These are phyloP conservation scores for Argyrosomus regius DNA, from an alignment of 2,797 vertebrate genomes.

Conservation along the genomic window DNA sequence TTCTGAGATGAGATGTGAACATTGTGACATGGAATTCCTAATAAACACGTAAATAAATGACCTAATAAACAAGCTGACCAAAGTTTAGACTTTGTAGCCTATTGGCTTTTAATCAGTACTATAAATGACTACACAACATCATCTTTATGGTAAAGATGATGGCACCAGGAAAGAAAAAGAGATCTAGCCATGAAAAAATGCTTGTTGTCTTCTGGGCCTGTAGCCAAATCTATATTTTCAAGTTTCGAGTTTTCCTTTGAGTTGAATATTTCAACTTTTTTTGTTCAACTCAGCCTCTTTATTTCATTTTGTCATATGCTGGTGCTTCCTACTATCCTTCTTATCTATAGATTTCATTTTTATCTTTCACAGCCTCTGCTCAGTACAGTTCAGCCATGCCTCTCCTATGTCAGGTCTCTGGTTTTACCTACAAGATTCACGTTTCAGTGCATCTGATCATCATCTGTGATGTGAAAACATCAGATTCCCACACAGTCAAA, in stretches of 20 bases:
- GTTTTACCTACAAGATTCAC: background rate
- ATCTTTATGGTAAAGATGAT: background rate
- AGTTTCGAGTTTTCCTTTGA: background rate
- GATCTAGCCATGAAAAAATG: background rate
- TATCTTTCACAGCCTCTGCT: background rate
- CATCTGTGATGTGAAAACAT: background rate
- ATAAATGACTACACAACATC: background rate
- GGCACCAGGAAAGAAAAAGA: background rate
- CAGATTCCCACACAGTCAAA: background rate
- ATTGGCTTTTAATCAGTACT: too few species aligned
- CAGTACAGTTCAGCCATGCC: background rate
- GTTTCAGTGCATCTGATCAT: background rate
- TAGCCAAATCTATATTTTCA: background rate
- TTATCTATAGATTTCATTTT: background rate
- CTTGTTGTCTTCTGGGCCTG: background rate
- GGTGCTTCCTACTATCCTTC: background rate
- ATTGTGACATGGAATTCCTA: background rate
- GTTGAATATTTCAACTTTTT: background rate
- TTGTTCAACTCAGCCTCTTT: background rate
- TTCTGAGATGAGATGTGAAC: background rate
- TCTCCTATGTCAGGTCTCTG: background rate
- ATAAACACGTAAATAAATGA: too few species aligned
- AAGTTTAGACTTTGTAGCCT: background rate
- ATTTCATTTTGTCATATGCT: background rate
- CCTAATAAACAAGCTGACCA: background rate